Evolutionary conservation across 2,888 invertebrate genomes (phyloP), one percentile per base, ranked within the genome.

Genomic region (Nomada lathburiana): DNA sequence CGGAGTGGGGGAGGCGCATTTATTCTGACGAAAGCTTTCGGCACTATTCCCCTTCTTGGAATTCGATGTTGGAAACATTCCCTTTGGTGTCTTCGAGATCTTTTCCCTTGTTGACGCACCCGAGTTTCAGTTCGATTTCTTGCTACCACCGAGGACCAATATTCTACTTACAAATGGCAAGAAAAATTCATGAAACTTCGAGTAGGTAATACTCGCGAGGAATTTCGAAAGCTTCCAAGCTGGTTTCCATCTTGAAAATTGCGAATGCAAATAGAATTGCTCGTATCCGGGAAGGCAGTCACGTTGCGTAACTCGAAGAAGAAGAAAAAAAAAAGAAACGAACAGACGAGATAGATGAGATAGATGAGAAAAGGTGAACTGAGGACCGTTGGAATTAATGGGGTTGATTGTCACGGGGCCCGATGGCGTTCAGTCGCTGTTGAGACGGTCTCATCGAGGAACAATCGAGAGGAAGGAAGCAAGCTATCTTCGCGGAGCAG

Each of bases 401-500:
- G 73, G 73, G 62, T 70, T 71, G 72, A 64, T 86, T 82, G 82
- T 86, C 82, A 74, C 62, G 16, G n/a, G 74, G 36, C 50, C 60
- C 55, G 68, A 71, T 67, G 53, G 44, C 52, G 76, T 77, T 74
- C n/a, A 62, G 64, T 59, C 68, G n/a, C 65, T 20, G 73, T 76
- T 20, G 23, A 63, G 72, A 75, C 53, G 71, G 63, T 75, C 75
- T 82, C 71, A n/a, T 86, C 74, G 79, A 69, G 52, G 78, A 83
- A 83, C 72, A 86, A 83, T 80, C 76, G 73, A 75, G 77, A 83
- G 72, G 80, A 79, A 76, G 70, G 71, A 82, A 76, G 70, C 60
- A 20, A 47, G 50, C 63, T 76, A 83, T 81, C 81, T 75, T 18
- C 44, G 18, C 26, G 44, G 69, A 29, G 55, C 68, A 63, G 83